Evolutionary conservation across 2,888 invertebrate species (phyloP), one percentile per base, ranked within the genome.

Genomic region (Synanthedon tipuliformis): DNA sequence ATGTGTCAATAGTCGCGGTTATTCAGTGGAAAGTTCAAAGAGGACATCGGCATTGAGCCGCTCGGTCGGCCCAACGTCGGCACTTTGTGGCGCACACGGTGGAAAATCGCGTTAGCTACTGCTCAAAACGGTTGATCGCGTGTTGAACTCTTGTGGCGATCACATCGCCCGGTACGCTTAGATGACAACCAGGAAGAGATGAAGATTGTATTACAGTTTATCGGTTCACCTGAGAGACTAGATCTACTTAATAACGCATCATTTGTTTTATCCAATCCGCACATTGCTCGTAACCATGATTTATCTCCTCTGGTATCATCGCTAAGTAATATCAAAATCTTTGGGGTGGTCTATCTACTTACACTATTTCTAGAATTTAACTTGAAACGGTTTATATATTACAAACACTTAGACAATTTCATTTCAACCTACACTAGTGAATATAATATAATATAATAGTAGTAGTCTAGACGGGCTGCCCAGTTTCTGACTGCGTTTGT

Each of bases 1-100:
- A 75, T 75, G 72, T 76, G 77, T 78, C 78, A 78, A 79, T 81
- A 78, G 81, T 82, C 77, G 80, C 76, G 80, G 80, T 78, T 75
- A 84, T 73, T 74, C 64, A 76, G 80, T 81, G 83, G 82, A 84
- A 84, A 85, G 85, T 82, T 83, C 81, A 79, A 65, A 69, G 73
- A 68, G 82, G 76, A 72, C 78, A 74, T 73, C 73, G 78, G 73
- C 80, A 69, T 72, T 68, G 61, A 45, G 45, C 45, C 13, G 15
- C 45, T 13, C 45, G 45, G n/a, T 45, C 45, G 45, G 45, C 12
- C 56, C 63, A 64, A 60, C 64, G 68, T 65, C 73, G 73, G 69
- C 62, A 60, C 80, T 81, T 81, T 78, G 77, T 64, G 68, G 74
- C 59, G 69, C 80, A 75, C 63, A 70, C 69, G 68, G 61, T 67